A percentile compares a stretch with the other conserved stretches of the same genome.
phyloP scores from a whole-genome alignment of 1,140 invertebrate species.

The Papilio helenus region DNA sequence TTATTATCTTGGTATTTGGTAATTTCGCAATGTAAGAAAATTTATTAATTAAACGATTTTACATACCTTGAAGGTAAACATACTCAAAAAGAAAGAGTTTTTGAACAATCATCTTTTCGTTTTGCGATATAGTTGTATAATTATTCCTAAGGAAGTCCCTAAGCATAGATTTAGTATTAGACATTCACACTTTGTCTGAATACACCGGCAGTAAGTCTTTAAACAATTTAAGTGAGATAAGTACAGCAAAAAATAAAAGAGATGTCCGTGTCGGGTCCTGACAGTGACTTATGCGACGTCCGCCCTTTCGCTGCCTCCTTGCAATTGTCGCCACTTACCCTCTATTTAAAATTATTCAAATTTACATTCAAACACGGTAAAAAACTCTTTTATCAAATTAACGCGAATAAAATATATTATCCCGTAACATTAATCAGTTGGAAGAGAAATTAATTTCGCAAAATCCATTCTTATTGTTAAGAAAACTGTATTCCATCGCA shows the following conservation, averaged over 20 bases:
- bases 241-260: conserved; percentile 63
- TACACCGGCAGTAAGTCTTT: background rate
- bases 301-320: conserved; percentile 64
- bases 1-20: background rate
- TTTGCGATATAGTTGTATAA: too few species aligned
- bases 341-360: conserved; percentile 57
- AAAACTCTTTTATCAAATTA: conserved; percentile 31
- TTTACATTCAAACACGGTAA: conserved; percentile 47
- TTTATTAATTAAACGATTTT: too few species aligned
- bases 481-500: conserved; percentile 4
- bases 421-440: conserved; percentile 9
- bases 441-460: background rate
- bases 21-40: background rate
- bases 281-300: conserved; percentile 74
- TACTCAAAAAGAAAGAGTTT: too few species aligned
- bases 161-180: background rate
- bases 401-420: conserved; percentile 18
- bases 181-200: background rate
- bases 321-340: conserved; percentile 66
- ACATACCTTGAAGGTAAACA: too few species aligned
- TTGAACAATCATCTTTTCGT: too few species aligned
- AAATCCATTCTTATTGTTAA: conserved; percentile 8
- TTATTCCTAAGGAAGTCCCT: background rate
- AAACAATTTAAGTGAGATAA: conserved; percentile 54
- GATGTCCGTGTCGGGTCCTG: conserved; percentile 56